phyloP scores from a whole-genome alignment of 1,140 invertebrate species.

The Calephelis virginiensis region DNA sequence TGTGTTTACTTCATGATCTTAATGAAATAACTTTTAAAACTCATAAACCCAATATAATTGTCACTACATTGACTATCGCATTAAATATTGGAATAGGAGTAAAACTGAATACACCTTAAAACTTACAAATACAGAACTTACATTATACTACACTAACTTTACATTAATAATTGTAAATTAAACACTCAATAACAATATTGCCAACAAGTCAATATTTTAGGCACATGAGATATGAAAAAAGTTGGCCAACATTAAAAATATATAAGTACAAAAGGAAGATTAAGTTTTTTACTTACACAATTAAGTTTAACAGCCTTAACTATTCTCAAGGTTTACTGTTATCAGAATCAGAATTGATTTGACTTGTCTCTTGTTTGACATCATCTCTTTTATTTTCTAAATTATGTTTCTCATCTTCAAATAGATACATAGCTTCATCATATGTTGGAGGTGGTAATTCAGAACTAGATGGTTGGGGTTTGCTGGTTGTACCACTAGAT shows the following conservation, averaged over 20 bases:
- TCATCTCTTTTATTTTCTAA: conserved; percentile 49
- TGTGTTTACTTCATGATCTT: no score
- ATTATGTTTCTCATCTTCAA: conserved; percentile 72
- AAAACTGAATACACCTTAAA: conserved; percentile 12
- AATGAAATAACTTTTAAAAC: not conserved
- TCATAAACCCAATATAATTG: not conserved
- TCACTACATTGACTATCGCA: not conserved
- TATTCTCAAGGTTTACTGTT: conserved; percentile 57
- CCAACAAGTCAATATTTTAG: conserved; percentile 65
- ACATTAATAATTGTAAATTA: conserved; percentile 26
- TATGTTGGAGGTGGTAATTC: conserved; percentile 80
- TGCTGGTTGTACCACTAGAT: conserved; percentile 52
- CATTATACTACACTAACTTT: conserved; percentile 15
- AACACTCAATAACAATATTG: conserved; percentile 48
- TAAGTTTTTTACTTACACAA: conserved; percentile 53
- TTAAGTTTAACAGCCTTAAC: conserved; percentile 37
- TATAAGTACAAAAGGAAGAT: conserved; percentile 72
- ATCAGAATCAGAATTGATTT: conserved; percentile 45
- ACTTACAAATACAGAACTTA: conserved; percentile 1
- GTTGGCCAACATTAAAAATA: conserved; percentile 51
- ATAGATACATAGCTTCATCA: conserved; percentile 81
- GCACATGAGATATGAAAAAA: conserved; percentile 66
- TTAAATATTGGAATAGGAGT: not conserved
- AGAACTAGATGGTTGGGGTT: conserved; percentile 67
- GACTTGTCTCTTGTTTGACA: conserved; percentile 62